phyloP scores from a whole-genome alignment of 2,797 vertebrate genomes.

The Microctenopoma steveboyesi region DNA sequence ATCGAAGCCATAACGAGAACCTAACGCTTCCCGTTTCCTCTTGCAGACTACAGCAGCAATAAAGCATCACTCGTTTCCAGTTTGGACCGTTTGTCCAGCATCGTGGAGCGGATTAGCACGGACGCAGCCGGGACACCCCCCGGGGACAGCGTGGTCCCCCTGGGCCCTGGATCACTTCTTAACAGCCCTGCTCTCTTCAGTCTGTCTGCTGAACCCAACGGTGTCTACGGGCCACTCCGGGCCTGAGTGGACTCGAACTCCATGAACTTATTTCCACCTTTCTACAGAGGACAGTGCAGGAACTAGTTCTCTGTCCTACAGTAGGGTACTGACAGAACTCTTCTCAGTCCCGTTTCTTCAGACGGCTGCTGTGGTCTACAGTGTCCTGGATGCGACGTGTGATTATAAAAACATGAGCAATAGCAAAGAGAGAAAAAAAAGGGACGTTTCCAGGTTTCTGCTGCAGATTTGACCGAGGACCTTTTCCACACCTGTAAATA shows the following conservation, averaged over 20 bases:
- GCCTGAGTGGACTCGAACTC: slow-evolving; percentile 28
- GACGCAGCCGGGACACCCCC: slow-evolving; percentile 74
- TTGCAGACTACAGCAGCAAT: slow-evolving; percentile 83
- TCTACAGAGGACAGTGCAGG: background rate
- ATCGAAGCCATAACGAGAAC: no score
- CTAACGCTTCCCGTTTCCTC: slow-evolving; percentile 4
- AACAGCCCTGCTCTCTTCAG: slow-evolving; percentile 45
- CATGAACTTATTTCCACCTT: background rate
- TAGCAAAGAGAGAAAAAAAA: background rate
- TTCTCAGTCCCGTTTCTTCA: no score
- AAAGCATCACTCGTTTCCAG: slow-evolving; percentile 87
- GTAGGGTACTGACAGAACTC: background rate
- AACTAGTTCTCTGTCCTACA: slow-evolving; percentile 14
- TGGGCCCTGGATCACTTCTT: slow-evolving; percentile 64
- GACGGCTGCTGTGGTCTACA: no score
- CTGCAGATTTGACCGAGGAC: slow-evolving; percentile 82
- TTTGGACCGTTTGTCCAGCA: slow-evolving; percentile 91
- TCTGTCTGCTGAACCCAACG: slow-evolving; percentile 57
- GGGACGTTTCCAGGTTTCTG: slow-evolving; percentile 8
- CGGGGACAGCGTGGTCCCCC: slow-evolving; percentile 66
- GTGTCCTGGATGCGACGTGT: no score
- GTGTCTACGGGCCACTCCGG: slow-evolving; percentile 88
- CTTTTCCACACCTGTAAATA: slow-evolving; percentile 85
- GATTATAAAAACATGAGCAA: no score
- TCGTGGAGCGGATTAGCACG: slow-evolving; percentile 93